Evolutionary conservation across 2,113 vertebrate species (phyloP).

Genomic region (Corythaixoides concolor): DNA sequence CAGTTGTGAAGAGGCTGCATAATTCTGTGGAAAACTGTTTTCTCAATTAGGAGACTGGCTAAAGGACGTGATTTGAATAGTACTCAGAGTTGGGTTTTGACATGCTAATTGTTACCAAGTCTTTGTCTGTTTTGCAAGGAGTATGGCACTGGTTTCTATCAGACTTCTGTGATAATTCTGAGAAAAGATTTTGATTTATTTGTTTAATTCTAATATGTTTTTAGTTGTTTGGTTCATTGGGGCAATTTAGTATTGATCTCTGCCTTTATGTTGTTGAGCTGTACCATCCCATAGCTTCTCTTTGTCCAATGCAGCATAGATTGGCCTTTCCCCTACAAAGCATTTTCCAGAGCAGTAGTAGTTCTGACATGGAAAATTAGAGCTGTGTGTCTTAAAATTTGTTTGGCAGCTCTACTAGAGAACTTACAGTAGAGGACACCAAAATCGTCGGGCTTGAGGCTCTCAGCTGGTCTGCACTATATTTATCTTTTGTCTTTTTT

Average conservation of each 20-base stretch:
- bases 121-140: not conserved
- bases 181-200: not conserved
- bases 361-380: not conserved
- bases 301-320: not conserved
- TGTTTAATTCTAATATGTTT: not conserved
- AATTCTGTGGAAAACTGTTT: constrained; percentile 13
- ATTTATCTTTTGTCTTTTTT: constrained; percentile 12
- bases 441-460: not conserved
- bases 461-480: not conserved
- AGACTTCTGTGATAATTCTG: not conserved
- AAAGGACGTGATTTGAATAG: constrained; percentile 28
- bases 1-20: constrained; percentile 14
- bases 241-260: not conserved
- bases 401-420: not conserved
- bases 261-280: not conserved
- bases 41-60: not conserved
- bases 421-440: not conserved
- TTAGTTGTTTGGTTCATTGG: not conserved
- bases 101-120: constrained; percentile 6
- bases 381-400: not conserved
- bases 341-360: not conserved
- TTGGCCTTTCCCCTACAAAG: not conserved
- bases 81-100: not conserved
- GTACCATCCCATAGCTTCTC: not conserved
- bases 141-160: not conserved